Base-by-base conservation (phyloP, 2,888 invertebrate genomes). In the Apodemia zela region DNA sequence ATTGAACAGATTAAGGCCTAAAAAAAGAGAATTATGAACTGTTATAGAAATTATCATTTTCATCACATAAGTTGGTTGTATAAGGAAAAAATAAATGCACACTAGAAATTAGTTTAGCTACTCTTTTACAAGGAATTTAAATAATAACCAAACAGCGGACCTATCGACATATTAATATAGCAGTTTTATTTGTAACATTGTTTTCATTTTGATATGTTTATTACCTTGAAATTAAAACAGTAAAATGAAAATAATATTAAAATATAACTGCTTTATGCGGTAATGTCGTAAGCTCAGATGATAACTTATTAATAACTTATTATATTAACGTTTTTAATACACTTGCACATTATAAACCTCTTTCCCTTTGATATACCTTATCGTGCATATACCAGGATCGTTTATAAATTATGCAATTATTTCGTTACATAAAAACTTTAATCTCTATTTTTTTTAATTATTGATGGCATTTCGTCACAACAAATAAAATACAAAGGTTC, bases 351-450 rank as follows among this genome's bases (percentile, higher is more conserved):
- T n/a, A 29, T 57, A 25, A 57, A 57, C 54, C 25, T 25, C 15
- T 54, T 57, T 57, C 25, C 54, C n/a, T 25, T 57, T 57, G 54
- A 25, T 15, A 29, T 57, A 54, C 15, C 25, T 18, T 21, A 13
- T 54, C 51, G 54, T 54, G 25, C 54, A 54, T 54, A 54, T 54
- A 51, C 15, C 4, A 21, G 25, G 54, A 54, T 54, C 54, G 54
- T 54, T 25, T 54, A 54, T 25, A 54, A 54, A 54, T 54, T 54
- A 54, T 6, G 54, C 13, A 13, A 38, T 13, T 13, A 47, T 17
- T 47, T n/a, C 29, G 29, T 29, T 1, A 29, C 6, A 29, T 29
- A 29, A 5, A 29, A 29, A 29, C 6, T n/a, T n/a, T n/a, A n/a
- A n/a, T n/a, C 29, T 6, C 29, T 29, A 29, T 29, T 3, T 29